Evolutionary conservation across 2,888 invertebrate species (phyloP).

Genomic region (Anticlea derivata): DNA sequence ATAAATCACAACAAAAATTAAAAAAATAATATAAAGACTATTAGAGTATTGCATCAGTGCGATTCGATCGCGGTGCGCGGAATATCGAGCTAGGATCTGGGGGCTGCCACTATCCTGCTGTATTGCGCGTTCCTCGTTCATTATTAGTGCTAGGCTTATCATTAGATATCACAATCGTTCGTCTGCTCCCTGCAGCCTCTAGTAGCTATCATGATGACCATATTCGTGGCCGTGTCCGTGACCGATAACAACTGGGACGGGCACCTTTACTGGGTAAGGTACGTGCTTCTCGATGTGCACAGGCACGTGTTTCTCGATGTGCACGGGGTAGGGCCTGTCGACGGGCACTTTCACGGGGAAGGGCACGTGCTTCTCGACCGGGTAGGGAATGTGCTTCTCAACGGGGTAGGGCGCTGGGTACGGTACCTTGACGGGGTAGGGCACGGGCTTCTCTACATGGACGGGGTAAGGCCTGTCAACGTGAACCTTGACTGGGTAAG

Average conservation of each 20-base stretch:
- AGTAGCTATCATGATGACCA: constrained; percentile 81
- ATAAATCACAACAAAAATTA: constrained; percentile 60
- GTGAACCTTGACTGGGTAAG: constrained; percentile 85
- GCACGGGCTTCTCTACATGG: constrained; percentile 72
- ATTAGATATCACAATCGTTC: constrained; percentile 82
- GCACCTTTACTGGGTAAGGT: constrained; percentile 86
- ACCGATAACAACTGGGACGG: constrained; percentile 78
- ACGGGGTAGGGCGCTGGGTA: constrained; percentile 86
- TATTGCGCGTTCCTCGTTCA: constrained; percentile 61
- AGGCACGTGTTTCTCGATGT: constrained; percentile 87
- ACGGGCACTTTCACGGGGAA: constrained; percentile 87
- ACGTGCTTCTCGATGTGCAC: constrained; percentile 85
- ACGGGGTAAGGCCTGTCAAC: constrained; percentile 83
- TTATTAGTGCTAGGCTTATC: constrained; percentile 76
- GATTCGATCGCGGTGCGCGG: constrained; percentile 58
- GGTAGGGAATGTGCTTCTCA: constrained; percentile 85
- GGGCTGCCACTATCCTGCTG: constrained; percentile 58
- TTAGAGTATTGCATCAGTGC: constrained; percentile 74
- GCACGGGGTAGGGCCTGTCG: constrained; percentile 85
- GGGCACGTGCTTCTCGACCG: constrained; percentile 86
- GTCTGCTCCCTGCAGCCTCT: constrained; percentile 81
- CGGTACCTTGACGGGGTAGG: constrained; percentile 86
- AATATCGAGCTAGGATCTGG: constrained; percentile 50
- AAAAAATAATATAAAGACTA: constrained; percentile 63
- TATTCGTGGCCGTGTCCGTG: constrained; percentile 77